Evolutionary conservation across 2,888 invertebrate species (phyloP), one percentile per base, ranked within the genome.

Genomic region (Sphaerophoria taeniata): DNA sequence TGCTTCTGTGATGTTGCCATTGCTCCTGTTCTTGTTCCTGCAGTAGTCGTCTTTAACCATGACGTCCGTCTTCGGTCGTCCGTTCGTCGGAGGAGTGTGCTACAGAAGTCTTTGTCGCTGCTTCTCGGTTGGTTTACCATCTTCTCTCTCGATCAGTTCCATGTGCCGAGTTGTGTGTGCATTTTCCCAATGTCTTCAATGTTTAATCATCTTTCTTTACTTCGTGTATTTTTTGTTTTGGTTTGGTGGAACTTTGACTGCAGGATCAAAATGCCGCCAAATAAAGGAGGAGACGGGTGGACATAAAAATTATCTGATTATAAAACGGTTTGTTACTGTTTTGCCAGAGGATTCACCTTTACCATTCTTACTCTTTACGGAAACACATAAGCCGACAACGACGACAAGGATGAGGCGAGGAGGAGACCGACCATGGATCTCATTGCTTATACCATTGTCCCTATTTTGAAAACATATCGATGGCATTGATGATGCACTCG

Each of bases 1-100:
- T 89, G 88, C 87, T 87, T 85, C 85, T 87, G 87, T 83, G 82
- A 87, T 87, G 87, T 88, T 88, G 82, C 83, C 81, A 87, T 87
- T 87, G 87, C 87, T 83, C 87, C 88, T 87, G 87, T 87, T 88
- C 73, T 79, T 76, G 72, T 80, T 43, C 24, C 16, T 43, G 3
- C 11, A 43, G 43, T 12, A 24, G 24, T 24, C 24, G 24, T 24
- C 24, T 24, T 24, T 24, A 24, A 24, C 24, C 24, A 24, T 24
- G 24, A 24, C 45, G 4, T 11, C n/a, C n/a, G 45, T 45, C 12
- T 4, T 45, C 45, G 12, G 45, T 45, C n/a, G 45, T 45, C 11
- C 2, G 4, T n/a, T 49, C 45, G 53, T 4, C 45, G 43, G 56
- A 61, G 12, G 63, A 74, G 24, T 47, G 33, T 56, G 43, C 12